Evolutionary conservation across 2,113 vertebrate genomes (phyloP).

Genomic region (Ctenomys sociabilis): DNA sequence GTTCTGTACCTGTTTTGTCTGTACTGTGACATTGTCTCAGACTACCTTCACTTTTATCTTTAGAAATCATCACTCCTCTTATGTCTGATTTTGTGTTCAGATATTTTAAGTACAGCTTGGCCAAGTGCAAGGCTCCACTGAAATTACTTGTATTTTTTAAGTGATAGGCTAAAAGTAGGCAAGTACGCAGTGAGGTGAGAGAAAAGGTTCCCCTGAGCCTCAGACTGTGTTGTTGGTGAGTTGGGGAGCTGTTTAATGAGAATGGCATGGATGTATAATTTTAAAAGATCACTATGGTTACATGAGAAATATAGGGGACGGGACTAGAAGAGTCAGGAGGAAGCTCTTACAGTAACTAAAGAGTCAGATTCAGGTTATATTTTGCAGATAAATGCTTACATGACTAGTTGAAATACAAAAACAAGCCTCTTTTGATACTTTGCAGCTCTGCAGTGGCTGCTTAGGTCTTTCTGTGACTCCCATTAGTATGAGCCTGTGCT

Average conservation of each 20-base stretch:
- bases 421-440: neutral
- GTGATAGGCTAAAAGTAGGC: neutral
- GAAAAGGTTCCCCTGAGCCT: neutral
- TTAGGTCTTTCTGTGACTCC: neutral
- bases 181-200: neutral
- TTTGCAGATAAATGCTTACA: neutral
- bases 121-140: neutral
- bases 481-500: neutral
- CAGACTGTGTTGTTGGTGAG: neutral
- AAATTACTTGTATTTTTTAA: neutral
- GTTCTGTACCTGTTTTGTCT: neutral
- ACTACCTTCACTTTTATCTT: neutral
- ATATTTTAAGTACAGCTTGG: neutral
- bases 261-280: neutral
- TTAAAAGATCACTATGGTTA: neutral
- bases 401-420: neutral
- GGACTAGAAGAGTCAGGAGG: neutral
- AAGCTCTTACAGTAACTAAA: neutral
- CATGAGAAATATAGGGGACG: neutral
- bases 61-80: conserved; percentile 12
- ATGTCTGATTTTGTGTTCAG: neutral
- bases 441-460: neutral
- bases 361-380: neutral
- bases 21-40: neutral
- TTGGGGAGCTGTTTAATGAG: neutral